phyloP scores from a whole-genome alignment of 2,797 vertebrate genomes.

The Pyrocephalus nanus region DNA sequence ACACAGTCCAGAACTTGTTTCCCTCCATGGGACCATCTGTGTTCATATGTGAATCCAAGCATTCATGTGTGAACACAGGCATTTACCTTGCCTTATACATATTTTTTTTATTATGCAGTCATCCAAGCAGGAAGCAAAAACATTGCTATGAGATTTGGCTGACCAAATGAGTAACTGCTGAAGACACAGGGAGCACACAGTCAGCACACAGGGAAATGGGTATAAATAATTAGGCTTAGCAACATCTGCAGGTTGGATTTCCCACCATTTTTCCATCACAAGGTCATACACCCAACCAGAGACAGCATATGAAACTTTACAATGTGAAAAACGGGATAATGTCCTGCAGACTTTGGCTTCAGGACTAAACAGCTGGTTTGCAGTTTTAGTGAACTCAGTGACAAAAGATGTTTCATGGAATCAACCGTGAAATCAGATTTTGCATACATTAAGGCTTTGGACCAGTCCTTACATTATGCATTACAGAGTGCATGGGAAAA shows the following conservation, averaged over 20 bases:
- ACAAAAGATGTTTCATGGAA: constrained; percentile 44
- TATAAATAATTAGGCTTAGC: neutral
- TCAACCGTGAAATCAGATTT: constrained; percentile 46
- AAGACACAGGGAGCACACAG: neutral
- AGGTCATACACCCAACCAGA: neutral
- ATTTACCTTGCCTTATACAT: neutral
- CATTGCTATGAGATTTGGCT: neutral
- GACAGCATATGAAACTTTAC: neutral
- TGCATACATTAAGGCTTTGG: constrained; percentile 35
- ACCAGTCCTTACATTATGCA: neutral
- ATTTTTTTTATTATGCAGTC: neutral
- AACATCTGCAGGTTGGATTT: neutral
- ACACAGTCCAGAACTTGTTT: neutral
- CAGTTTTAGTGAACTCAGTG: neutral
- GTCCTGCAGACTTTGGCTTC: neutral
- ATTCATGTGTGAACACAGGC: neutral
- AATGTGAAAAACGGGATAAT: neutral
- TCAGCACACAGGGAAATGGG: neutral
- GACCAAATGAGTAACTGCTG: neutral
- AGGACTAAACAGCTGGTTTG: neutral
- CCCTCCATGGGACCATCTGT: neutral
- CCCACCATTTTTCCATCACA: neutral
- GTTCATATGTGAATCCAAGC: neutral
- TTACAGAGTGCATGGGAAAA: constrained; percentile 34
- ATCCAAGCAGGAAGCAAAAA: neutral